A percentile compares a stretch with the other conserved stretches of the same genome.
These are phyloP conservation scores for Gerris buenoi DNA, from an alignment of 1,140 invertebrate genomes.

Conservation along the genomic window DNA sequence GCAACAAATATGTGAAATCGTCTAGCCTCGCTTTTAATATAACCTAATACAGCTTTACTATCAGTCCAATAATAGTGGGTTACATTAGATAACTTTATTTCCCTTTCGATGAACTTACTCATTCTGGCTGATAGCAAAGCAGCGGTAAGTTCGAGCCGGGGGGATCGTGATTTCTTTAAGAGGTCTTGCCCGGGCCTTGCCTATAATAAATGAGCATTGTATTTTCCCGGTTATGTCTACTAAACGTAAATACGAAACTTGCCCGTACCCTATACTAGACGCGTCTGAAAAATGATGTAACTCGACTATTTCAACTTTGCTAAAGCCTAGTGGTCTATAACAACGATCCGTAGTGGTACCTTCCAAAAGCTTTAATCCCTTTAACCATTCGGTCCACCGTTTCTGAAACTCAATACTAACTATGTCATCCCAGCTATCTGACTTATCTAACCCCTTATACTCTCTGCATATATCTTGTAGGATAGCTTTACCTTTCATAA, in stretches of 20 bases:
- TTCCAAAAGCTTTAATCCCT: not conserved
- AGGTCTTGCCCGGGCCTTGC: not conserved
- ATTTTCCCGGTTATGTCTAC: not conserved
- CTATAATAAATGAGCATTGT: not conserved
- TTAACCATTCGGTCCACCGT: not conserved
- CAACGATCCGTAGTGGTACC: not conserved
- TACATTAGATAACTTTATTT: not conserved
- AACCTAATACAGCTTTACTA: not conserved
- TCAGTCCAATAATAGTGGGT: not conserved
- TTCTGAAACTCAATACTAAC: not conserved
- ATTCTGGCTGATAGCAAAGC: not conserved
- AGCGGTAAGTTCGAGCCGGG: not conserved
- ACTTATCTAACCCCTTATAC: not conserved
- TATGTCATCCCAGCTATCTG: not conserved
- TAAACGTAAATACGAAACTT: not conserved
- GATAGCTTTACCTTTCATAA: not conserved
- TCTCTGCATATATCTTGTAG: not conserved
- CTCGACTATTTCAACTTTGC: not conserved
- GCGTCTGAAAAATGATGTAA: not conserved
- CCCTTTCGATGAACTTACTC: not conserved
- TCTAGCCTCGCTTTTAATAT: not conserved
- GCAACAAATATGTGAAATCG: not conserved
- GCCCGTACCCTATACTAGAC: not conserved
- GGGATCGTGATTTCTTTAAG: not conserved
- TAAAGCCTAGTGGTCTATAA: not conserved